phyloP scores from a whole-genome alignment of 2,888 invertebrate species.

The Drosophila diplacantha region DNA sequence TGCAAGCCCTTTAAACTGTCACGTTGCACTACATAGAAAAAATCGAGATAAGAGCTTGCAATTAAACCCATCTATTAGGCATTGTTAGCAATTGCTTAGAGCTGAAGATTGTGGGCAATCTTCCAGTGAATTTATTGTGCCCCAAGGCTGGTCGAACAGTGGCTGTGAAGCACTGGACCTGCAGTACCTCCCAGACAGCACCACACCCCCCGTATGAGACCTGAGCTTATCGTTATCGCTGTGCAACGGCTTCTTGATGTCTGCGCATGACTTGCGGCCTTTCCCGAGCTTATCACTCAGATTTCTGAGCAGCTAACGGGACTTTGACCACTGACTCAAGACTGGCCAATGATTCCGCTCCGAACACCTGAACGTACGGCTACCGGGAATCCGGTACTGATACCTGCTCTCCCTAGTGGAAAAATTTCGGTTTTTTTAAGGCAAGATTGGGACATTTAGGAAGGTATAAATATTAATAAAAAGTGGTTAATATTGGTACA shows the following conservation, averaged over 20 bases:
- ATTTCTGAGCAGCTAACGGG: conserved; percentile 1
- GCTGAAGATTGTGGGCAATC: not conserved
- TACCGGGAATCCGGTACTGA: not conserved
- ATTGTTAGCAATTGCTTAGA: conserved; percentile 8
- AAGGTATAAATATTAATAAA: not conserved
- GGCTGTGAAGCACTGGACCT: conserved; percentile 5
- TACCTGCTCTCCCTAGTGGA: not conserved
- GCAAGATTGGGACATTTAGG: not conserved
- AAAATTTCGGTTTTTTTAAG: not conserved
- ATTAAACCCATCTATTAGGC: not conserved
- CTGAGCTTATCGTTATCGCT: conserved; percentile 16
- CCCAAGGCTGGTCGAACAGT: conserved; percentile 10
- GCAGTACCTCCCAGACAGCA: conserved; percentile 1
- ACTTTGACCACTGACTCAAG: conserved; percentile 31
- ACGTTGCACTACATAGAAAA: conserved; percentile 5
- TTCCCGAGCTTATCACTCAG: conserved; percentile 12
- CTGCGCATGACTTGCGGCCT: conserved; percentile 22
- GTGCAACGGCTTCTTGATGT: conserved; percentile 30
- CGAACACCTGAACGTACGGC: conserved; percentile 15
- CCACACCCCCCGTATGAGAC: not conserved
- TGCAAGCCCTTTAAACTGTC: not conserved
- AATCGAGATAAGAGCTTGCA: not conserved
- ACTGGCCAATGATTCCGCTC: not conserved
- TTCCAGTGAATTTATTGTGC: not conserved
- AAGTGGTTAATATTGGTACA: too few species aligned